Base-by-base conservation (phyloP, 2,888 invertebrate genomes). In the Strigamia crassipes region DNA sequence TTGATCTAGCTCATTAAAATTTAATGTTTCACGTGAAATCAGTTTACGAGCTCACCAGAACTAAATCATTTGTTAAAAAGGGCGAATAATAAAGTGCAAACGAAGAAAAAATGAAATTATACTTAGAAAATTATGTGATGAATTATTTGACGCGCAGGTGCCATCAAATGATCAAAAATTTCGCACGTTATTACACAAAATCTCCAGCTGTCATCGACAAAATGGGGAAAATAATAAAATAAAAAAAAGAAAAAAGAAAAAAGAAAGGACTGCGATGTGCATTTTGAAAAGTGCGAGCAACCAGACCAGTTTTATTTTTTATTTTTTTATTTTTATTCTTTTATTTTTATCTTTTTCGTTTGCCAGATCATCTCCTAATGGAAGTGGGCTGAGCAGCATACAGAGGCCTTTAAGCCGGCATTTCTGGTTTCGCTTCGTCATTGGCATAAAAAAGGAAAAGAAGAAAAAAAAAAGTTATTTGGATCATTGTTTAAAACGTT, bases 131-230 rank as follows among this genome's bases (percentile, higher is more conserved):
- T 34, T 6, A 34, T 3, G 34, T 34, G 34, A 34, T 34, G 34
- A 34, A 34, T 34, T 34, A 51, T 51, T 51, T 9, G n/a, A 10
- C 51, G n/a, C 51, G 10, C 51, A 51, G 51, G n/a, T 51, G 51
- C 51, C 13, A n/a, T 51, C 51, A 51, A 51, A 51, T 51, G 51
- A 51, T 51, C 51, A 51, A 51, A 51, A n/a, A 51, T 51, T 51
- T 51, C n/a, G n/a, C 51, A 51, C 15, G 51, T 51, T 51, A 51
- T 51, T 51, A 51, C 51, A 6, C 51, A 3, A 51, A 51, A 51
- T 51, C 51, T 51, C 5, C 51, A 51, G 51, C 51, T 51, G 51
- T 9, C 51, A 6, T 51, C 51, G n/a, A 51, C 13, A 51, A 51
- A n/a, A 51, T n/a, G 13, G 13, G 13, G 13, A n/a, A 13, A n/a